phyloP scores from a whole-genome alignment of 2,888 invertebrate genomes.

The Scaptomyza flava region DNA sequence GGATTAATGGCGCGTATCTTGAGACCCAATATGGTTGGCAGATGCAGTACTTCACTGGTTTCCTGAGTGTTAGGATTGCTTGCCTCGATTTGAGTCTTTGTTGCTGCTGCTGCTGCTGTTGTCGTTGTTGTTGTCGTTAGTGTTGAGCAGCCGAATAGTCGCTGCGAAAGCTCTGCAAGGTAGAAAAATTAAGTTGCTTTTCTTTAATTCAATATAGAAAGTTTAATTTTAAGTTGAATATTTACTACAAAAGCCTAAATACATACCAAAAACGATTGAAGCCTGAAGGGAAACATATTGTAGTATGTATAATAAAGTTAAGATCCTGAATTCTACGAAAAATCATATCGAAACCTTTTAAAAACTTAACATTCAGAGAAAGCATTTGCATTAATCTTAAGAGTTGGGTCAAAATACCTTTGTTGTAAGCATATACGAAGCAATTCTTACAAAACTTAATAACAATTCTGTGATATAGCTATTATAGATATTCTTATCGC shows the following conservation, averaged over 20 bases:
- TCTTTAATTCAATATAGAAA: neutral
- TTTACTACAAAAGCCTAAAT: neutral
- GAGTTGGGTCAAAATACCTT: too few species aligned
- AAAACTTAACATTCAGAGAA: too few species aligned
- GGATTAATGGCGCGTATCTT: conserved; percentile 77
- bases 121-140: conserved; percentile 31
- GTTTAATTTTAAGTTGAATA: neutral
- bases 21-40: conserved; percentile 81
- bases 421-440: too few species aligned
- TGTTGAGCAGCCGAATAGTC: conserved; percentile 77
- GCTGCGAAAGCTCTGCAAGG: conserved; percentile 80
- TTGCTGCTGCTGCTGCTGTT: conserved; percentile 10
- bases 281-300: too few species aligned
- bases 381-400: too few species aligned
- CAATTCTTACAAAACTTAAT: too few species aligned
- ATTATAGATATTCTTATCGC: too few species aligned
- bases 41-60: conserved; percentile 61
- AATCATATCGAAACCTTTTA: too few species aligned
- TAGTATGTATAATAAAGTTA: too few species aligned
- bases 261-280: neutral
- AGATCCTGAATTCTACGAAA: too few species aligned
- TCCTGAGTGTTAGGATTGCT: conserved; percentile 16
- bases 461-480: too few species aligned
- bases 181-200: neutral
- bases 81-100: neutral